These are phyloP conservation scores for Ctenopoma multispine DNA, from an alignment of 2,797 vertebrate genomes.

Conservation along the genomic window DNA sequence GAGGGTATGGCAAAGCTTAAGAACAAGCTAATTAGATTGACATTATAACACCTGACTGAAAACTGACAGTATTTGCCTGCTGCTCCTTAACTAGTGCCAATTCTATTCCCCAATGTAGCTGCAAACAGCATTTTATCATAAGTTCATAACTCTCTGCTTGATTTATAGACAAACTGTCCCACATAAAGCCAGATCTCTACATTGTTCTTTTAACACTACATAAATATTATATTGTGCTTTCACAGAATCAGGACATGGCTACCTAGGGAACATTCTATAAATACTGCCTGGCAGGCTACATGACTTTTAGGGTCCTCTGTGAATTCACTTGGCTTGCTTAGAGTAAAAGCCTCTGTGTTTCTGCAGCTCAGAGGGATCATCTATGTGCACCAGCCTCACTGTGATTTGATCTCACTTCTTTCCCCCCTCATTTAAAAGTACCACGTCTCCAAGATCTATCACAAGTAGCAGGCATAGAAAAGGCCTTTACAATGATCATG, in stretches of 20 bases:
- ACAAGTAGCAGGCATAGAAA: slow-evolving; percentile 20
- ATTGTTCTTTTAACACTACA: slow-evolving; percentile 70
- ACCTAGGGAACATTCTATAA: slow-evolving; percentile 82
- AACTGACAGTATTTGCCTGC: not conserved
- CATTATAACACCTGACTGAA: slow-evolving; percentile 22
- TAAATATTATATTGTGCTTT: slow-evolving; percentile 82
- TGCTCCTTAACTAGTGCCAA: slow-evolving; percentile 12
- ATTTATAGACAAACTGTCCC: slow-evolving; percentile 66
- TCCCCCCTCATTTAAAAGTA: slow-evolving; percentile 45
- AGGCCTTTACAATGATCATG: slow-evolving; percentile 20
- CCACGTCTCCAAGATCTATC: slow-evolving; percentile 47
- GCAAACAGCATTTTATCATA: slow-evolving; percentile 52
- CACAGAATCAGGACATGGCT: slow-evolving; percentile 78
- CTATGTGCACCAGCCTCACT: slow-evolving; percentile 60
- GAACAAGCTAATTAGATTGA: slow-evolving; percentile 37
- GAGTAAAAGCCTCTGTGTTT: slow-evolving; percentile 69
- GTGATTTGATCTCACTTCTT: slow-evolving; percentile 64
- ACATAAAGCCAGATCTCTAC: slow-evolving; percentile 52
- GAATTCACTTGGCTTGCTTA: slow-evolving; percentile 68
- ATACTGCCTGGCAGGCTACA: slow-evolving; percentile 81
- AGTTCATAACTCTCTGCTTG: slow-evolving; percentile 52
- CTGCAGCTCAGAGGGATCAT: slow-evolving; percentile 70
- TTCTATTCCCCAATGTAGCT: slow-evolving; percentile 26
- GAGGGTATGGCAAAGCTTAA: slow-evolving; percentile 15
- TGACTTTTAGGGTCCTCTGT: slow-evolving; percentile 75